Base-by-base conservation (phyloP, 1,140 invertebrate genomes). In the Drosophila yakuba region DNA sequence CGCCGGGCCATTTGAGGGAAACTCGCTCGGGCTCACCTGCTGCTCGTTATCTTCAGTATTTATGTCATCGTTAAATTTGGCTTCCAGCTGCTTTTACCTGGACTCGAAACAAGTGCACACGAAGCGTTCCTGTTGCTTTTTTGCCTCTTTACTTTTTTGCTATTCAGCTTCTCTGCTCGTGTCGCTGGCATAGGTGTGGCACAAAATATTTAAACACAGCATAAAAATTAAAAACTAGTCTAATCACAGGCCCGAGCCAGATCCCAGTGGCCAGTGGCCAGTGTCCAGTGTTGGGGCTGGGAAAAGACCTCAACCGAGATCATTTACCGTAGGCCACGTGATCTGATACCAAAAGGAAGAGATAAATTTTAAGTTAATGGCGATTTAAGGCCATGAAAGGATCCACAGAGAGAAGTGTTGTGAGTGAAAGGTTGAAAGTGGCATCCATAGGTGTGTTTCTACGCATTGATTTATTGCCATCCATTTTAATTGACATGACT, bases 161-260 rank as follows among this genome's bases (percentile, higher is more conserved):
- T 28, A 6, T 44, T 6, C 15, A 17, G 44, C 44, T 1, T 41
- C 17, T 14, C 38, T 43, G 43, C 59, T 38, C 59, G 43, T 59
- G 41, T 63, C 51, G 47, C 36, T 59, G 48, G 67, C 57, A 50
- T 68, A 88, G 82, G 82, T 85, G 82, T 85, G 82, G 83, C 83
- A 57, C 74, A 75, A 77, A 82, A 83, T 88, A 88, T 82, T 86
- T 86, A 88, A 86, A 74, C 67, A 78, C 62, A 59, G 67, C 79
- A 86, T 78, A 74, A 75, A 85, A 78, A 85, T 85, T 82, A 88
- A 82, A 86, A 86, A 86, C 83, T 76, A 78, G 82, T 88, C 83
- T 85, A 85, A 85, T 85, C 82, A 78, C 47, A 67, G 74, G n/a
- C 54, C 39, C 47, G 23, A 61, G 52, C 61, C 55, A 62, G 60